phyloP scores from a whole-genome alignment of 2,797 vertebrate genomes.

The Micromesistius poutassou region DNA sequence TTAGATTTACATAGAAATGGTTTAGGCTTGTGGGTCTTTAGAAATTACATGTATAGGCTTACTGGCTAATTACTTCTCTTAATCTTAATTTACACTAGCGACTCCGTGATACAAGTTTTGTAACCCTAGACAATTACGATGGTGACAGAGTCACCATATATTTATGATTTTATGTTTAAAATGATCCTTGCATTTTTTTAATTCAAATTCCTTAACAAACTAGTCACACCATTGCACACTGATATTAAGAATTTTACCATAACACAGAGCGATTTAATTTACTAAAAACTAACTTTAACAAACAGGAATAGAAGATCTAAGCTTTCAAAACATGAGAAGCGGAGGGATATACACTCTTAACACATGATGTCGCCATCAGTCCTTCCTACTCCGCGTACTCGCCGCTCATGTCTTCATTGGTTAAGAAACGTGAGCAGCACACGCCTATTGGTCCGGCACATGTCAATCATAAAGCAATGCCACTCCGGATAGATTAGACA shows the following conservation, averaged over 20 bases:
- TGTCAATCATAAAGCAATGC: conserved; percentile 65
- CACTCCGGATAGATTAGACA: conserved; percentile 77
- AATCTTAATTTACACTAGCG: background rate
- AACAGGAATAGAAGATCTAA: background rate
- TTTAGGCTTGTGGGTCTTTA: background rate
- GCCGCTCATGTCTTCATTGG: conserved; percentile 62
- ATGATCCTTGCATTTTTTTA: background rate
- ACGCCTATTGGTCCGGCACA: conserved; percentile 58
- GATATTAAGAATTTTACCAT: background rate
- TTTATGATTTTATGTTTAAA: background rate
- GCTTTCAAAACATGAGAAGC: conserved; percentile 47
- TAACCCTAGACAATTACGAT: background rate
- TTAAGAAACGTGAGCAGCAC: background rate
- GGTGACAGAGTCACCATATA: background rate
- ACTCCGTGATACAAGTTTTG: background rate
- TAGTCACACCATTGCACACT: background rate
- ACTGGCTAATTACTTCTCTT: background rate
- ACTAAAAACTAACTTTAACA: background rate
- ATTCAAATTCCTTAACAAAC: background rate
- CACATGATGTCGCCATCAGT: conserved; percentile 67
- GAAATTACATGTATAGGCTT: background rate
- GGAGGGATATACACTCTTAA: conserved; percentile 70
- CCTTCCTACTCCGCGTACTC: conserved; percentile 66
- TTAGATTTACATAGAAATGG: background rate
- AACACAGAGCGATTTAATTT: background rate